Conservation (phyloP, 1,140 invertebrate genomes). For the Rhizoglyphus robini region DNA sequence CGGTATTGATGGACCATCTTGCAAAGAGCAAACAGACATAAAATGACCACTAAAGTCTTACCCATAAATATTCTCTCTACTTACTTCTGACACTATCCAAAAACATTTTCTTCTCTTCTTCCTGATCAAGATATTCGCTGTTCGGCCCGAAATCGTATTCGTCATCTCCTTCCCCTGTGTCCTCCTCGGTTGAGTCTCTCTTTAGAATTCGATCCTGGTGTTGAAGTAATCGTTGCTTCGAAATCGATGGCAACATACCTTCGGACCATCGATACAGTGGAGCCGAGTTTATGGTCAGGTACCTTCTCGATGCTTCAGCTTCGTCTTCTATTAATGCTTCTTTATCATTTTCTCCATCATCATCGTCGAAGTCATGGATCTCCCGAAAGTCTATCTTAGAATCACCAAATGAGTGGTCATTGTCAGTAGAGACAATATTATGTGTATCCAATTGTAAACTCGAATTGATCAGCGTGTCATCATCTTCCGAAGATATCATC, state of each 20-base stretch:
- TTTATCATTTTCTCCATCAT: background rate
- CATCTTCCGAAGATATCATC: conserved; percentile 4
- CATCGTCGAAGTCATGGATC: background rate
- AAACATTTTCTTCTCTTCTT: conserved; percentile 2
- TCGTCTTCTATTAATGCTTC: background rate
- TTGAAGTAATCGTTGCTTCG: background rate
- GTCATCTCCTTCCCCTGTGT: background rate
- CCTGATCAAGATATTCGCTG: background rate
- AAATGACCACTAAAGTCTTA: too few relatives aligned
- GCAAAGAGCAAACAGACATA: too few relatives aligned
- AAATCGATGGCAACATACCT: background rate
- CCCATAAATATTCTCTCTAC: too few relatives aligned
- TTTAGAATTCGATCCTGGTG: background rate
- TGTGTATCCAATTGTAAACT: background rate
- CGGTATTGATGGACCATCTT: background rate
- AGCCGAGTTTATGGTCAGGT: background rate
- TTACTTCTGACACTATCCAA: background rate
- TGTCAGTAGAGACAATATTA: background rate
- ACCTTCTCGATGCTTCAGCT: background rate
- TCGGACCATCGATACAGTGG: conserved; percentile 5
- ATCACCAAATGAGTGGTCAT: background rate
- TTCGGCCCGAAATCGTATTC: too few relatives aligned
- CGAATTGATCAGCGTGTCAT: background rate
- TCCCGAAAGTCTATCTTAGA: background rate
- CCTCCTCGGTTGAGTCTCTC: background rate